Evolutionary conservation across 1,140 invertebrate genomes (phyloP), one percentile per base, ranked within the genome.

Genomic region (Drosophila sucinea): DNA sequence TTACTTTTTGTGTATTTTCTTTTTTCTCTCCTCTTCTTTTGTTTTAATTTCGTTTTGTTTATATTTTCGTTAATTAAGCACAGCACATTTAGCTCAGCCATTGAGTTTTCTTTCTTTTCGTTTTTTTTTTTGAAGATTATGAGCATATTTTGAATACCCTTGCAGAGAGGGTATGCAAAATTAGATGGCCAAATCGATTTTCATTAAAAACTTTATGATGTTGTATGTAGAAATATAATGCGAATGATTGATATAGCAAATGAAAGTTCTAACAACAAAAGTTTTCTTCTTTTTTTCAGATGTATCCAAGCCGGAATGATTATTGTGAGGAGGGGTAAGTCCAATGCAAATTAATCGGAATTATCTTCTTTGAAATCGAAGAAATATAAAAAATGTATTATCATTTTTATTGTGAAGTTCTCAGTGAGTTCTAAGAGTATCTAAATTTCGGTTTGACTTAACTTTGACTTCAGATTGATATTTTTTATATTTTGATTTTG

Each of bases 31-130:
- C 17, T 60, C 32, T 32, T 29, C 58, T 80, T 41, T 38, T 67
- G 69, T 54, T 65, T 73, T 70, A 51, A 73, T 54, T 67, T 73
- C 55, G 70, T 40, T 63, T 73, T 65, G 60, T 60, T 51, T 70
- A 33, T 69, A 58, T 56, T 56, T 77, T 77, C 61, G 63, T 87
- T 86, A 87, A 86, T 86, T 87, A 86, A 86, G 83, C 83, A 79
- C 72, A 82, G 69, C 65, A 77, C 73, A 77, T 73, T 77, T 73
- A 79, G 58, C 62, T 63, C 65, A 44, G 71, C 72, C 71, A 70
- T 74, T 74, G 35, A 73, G 40, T 63, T 63, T 71, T 33, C 41
- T 30, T 33, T 65, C 47, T 30, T 66, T 69, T 62, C 8, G 10
- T 17, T 44, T 44, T 44, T 5, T 17, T 44, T 57, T 56, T 41